Evolutionary conservation across 2,113 vertebrate species (phyloP).

Genomic region (Oncorhynchus tshawytscha): DNA sequence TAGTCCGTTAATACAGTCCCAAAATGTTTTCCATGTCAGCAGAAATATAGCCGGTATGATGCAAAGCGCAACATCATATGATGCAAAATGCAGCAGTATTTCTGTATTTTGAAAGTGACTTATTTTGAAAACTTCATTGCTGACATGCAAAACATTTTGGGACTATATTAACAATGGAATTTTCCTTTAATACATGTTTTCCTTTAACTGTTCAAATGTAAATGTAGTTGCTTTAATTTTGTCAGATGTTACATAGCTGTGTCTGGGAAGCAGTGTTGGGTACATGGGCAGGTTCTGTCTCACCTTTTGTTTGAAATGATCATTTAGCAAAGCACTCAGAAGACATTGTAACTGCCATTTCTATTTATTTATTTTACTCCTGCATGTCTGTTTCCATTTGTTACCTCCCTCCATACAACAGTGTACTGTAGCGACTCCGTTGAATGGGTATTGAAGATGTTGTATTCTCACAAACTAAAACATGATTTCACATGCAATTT

Average conservation of each 20-base stretch:
- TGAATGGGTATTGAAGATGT: constrained; percentile 66
- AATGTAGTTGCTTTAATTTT: constrained; percentile 65
- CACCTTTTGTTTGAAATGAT: constrained; percentile 43
- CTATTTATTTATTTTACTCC: constrained; percentile 54
- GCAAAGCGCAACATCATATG: too few species aligned
- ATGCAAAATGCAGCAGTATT: too few species aligned
- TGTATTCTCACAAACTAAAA: constrained; percentile 4
- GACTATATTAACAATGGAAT: too few species aligned
- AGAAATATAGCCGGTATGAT: too few species aligned
- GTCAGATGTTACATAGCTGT: constrained; percentile 65
- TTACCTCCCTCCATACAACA: constrained; percentile 73
- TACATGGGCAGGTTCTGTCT: constrained; percentile 61
- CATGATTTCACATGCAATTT: background rate
- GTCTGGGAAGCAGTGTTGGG: constrained; percentile 74
- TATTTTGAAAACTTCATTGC: too few species aligned
- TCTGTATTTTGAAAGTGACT: too few species aligned
- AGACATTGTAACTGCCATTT: constrained; percentile 69
- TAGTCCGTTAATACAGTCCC: too few species aligned
- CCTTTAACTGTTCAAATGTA: constrained; percentile 56
- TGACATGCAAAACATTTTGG: too few species aligned
- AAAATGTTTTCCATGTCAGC: too few species aligned
- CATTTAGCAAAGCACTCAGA: constrained; percentile 45
- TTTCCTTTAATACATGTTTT: constrained; percentile 30
- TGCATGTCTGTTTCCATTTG: constrained; percentile 66
- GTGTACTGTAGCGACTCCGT: constrained; percentile 64